These are phyloP conservation scores for Cossypha niveicapilla DNA, from an alignment of 2,797 vertebrate genomes.

Conservation along the genomic window DNA sequence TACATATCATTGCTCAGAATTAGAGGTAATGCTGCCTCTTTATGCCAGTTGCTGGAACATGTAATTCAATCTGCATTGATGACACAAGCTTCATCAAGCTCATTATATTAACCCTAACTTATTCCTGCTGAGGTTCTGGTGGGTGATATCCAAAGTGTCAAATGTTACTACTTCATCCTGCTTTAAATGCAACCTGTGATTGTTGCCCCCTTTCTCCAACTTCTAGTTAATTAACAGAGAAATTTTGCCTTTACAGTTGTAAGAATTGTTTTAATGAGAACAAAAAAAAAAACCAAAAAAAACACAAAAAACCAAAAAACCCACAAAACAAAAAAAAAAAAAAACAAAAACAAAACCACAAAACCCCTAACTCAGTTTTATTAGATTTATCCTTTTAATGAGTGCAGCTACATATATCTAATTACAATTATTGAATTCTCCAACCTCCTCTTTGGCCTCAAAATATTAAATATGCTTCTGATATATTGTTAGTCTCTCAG, in stretches of 20 bases:
- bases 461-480: neutral
- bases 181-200: neutral
- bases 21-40: neutral
- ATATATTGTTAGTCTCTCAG: neutral
- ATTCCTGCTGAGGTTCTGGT: neutral
- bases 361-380: neutral
- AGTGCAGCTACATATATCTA: neutral
- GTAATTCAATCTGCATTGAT: neutral
- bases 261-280: neutral
- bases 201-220: neutral
- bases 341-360: too few relatives aligned
- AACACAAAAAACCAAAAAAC: too few relatives aligned
- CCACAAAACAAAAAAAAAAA: neutral
- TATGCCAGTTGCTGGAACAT: neutral
- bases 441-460: neutral
- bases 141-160: neutral
- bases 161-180: neutral
- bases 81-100: neutral
- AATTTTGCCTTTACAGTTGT: neutral
- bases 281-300: neutral
- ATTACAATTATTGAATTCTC: neutral
- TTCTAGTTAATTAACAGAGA: neutral
- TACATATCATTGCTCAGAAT: neutral
- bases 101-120: neutral
- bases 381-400: conserved; percentile 2